A percentile compares a stretch with the other conserved stretches of the same genome.
Evolutionary conservation across 2,113 vertebrate genomes (phyloP).

Genomic region (Trochalopteron elliotii): DNA sequence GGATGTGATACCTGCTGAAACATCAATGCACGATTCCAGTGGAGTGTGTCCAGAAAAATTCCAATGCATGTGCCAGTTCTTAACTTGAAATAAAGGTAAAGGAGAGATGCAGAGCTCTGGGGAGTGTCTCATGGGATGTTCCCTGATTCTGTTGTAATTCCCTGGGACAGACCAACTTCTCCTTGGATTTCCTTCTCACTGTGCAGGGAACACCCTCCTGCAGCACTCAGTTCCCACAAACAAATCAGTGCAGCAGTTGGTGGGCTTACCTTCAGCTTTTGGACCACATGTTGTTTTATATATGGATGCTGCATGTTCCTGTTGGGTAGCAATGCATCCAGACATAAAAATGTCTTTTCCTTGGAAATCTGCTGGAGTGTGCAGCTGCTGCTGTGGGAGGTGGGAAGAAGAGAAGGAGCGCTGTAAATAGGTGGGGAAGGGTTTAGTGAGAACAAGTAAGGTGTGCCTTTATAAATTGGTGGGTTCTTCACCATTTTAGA

Average conservation of each 20-base stretch:
- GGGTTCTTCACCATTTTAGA: neutral
- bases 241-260: neutral
- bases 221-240: neutral
- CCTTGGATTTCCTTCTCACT: neutral
- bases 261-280: neutral
- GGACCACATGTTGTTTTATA: neutral
- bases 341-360: neutral
- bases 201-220: neutral
- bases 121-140: neutral
- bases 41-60: neutral
- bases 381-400: conserved; percentile 21
- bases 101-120: neutral
- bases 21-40: neutral
- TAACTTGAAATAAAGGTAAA: neutral
- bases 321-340: neutral
- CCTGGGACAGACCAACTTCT: neutral
- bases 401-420: neutral
- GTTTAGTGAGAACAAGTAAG: neutral
- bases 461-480: neutral
- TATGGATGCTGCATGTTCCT: neutral
- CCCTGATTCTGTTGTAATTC: neutral
- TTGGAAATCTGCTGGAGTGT: neutral
- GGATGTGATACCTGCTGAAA: neutral
- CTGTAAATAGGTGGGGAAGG: neutral
- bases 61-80: neutral